phyloP scores from a whole-genome alignment of 2,888 invertebrate genomes.

The Strigamia crassipes region DNA sequence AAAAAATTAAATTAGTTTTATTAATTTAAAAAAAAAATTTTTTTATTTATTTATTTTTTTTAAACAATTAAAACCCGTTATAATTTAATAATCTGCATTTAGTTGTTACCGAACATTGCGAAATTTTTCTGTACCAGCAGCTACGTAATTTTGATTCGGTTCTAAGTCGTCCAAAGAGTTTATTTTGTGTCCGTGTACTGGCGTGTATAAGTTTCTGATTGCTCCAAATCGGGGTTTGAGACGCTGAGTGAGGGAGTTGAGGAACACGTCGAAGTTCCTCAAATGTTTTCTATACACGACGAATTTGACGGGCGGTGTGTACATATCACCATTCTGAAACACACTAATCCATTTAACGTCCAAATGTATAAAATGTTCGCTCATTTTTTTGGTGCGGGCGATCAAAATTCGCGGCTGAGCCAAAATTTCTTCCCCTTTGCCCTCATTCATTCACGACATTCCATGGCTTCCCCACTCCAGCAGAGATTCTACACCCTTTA shows the following conservation, averaged over 20 bases:
- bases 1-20: constrained; percentile 17
- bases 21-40: too few species aligned
- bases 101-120: constrained; percentile 48
- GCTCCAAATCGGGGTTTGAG: constrained; percentile 52
- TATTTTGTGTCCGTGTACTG: constrained; percentile 50
- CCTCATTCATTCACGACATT: neutral
- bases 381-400: neutral
- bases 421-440: neutral
- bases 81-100: too few species aligned
- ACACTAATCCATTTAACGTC: constrained; percentile 52
- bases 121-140: constrained; percentile 51
- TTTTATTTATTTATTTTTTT: too few species aligned
- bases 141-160: constrained; percentile 51
- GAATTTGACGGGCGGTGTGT: constrained; percentile 50
- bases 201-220: constrained; percentile 52
- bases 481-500: neutral
- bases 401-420: neutral
- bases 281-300: constrained; percentile 51
- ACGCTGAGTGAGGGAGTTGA: constrained; percentile 51
- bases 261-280: constrained; percentile 51
- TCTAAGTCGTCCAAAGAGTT: constrained; percentile 50
- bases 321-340: constrained; percentile 51
- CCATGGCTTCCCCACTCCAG: neutral
- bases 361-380: constrained; percentile 33
- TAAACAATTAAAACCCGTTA: too few species aligned